Base-by-base conservation (phyloP, 2,797 vertebrate species). In the Hippoglossus hippoglossus region DNA sequence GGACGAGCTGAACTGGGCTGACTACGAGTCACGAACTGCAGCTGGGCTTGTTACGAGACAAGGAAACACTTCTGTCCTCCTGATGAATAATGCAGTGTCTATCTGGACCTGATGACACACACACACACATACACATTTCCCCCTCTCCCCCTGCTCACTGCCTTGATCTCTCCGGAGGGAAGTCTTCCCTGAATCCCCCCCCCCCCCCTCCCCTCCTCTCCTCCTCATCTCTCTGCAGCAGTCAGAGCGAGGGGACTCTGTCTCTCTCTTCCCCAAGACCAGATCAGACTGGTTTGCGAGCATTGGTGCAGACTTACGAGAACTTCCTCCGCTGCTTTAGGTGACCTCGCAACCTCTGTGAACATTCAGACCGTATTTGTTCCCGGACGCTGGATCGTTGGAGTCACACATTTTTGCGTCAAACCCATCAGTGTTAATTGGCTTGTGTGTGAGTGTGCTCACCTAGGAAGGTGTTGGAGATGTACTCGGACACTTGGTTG, bases 381-480 rank as follows among this genome's bases (percentile, higher is more conserved):
- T 46, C 44, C 44, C 18, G 44, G 44, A 46, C 5, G 10, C 41
- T 18, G 41, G 12, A 44, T 67, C 44, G 13, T 36, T 46, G 26
- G 19, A 53, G 57, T 22, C 26, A 16, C 22, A 54, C n/a, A n/a
- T n/a, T 18, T 26, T 44, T 15, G 41, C 9, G 2, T 3, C 31
- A 13, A 12, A 39, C 11, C 15, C 16, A 13, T 22, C 50, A 34
- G 9, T 63, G 54, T 55, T 6, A 46, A 46, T 51, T 31, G 44
- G 39, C 6, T 1, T 26, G 22, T 11, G 2, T 46, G 19, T 39
- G 31, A 56, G 56, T 39, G 13, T 67, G 75, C 90, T 97, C 94
- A 99, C 98, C 98, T 79, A 99, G 94, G 93, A 99, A 99, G 52
- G 98, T 99, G 93, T 96, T 99, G 90, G 98, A 99, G 94, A 99